Conservation (phyloP, 2,113 vertebrate genomes). For the Myrmophylax atrothorax region DNA sequence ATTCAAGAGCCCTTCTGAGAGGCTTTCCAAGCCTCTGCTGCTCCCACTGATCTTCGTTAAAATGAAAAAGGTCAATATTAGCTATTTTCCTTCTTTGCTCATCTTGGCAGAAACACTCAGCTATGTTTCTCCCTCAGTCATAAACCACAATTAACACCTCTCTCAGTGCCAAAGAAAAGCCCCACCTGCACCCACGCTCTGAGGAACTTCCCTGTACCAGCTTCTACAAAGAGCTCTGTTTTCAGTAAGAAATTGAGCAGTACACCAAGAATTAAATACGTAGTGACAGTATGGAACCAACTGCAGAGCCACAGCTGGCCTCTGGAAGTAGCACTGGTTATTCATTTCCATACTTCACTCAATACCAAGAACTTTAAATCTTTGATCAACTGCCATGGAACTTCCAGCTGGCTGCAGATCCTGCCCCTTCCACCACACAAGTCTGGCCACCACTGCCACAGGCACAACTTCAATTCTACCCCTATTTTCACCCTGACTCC, state of each 20-base stretch:
- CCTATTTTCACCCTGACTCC: not conserved
- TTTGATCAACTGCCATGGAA: conserved; percentile 8
- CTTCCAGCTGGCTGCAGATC: conserved; percentile 5
- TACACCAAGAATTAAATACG: not conserved
- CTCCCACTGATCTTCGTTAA: not conserved
- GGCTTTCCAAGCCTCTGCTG: not conserved
- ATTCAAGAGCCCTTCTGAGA: not conserved
- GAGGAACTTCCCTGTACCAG: conserved; percentile 40
- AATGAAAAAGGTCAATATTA: conserved; percentile 47
- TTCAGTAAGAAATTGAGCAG: conserved; percentile 31
- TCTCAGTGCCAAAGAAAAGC: conserved; percentile 35
- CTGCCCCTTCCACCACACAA: not conserved
- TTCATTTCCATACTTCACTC: conserved; percentile 43
- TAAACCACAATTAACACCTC: conserved; percentile 53
- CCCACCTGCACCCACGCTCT: conserved; percentile 39
- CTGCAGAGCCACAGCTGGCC: not conserved
- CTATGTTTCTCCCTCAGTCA: conserved; percentile 1
- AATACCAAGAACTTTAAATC: not conserved
- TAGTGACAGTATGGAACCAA: conserved; percentile 27
- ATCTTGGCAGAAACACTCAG: conserved; percentile 14
- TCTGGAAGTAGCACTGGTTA: not conserved
- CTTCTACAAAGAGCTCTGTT: conserved; percentile 30
- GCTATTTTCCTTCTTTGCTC: conserved; percentile 40
- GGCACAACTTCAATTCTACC: not conserved
- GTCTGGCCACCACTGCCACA: not conserved